A percentile compares a stretch with the other conserved stretches of the same genome.
phyloP scores from a whole-genome alignment of 1,140 invertebrate genomes.

The Plodia interpunctella region DNA sequence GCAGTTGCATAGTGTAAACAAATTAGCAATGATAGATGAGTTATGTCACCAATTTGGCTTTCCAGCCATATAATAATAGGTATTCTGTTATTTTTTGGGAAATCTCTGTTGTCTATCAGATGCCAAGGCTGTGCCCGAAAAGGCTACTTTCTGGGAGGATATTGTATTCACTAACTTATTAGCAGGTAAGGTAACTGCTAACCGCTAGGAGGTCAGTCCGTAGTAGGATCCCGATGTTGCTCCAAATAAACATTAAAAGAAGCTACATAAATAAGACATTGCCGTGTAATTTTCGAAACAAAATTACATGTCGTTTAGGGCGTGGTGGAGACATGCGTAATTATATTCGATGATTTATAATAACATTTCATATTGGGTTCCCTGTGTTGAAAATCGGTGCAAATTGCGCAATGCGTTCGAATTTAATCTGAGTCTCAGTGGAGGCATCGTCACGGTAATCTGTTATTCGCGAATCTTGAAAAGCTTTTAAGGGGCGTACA shows the following conservation, averaged over 20 bases:
- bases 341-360: slow-evolving; percentile 66
- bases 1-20: no score
- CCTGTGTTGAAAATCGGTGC: slow-evolving; percentile 59
- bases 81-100: no score
- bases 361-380: slow-evolving; percentile 49
- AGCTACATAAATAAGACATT: slow-evolving; percentile 63
- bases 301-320: slow-evolving; percentile 65
- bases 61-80: no score
- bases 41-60: no score
- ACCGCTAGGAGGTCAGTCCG: slow-evolving; percentile 38
- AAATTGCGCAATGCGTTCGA: slow-evolving; percentile 44
- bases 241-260: slow-evolving; percentile 33
- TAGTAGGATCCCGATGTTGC: neutral
- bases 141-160: no score
- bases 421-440: slow-evolving; percentile 45
- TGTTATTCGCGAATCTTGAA: slow-evolving; percentile 53
- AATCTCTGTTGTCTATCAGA: no score
- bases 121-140: no score
- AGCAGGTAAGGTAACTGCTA: no score
- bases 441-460: slow-evolving; percentile 38
- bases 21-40: no score
- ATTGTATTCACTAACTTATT: no score
- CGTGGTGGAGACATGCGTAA: slow-evolving; percentile 54
- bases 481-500: slow-evolving; percentile 57
- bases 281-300: slow-evolving; percentile 63